Percentiles rank a stretch among this genome's conserved stretches.
These are phyloP conservation scores for Stegophylla sp. DNA, from an alignment of 2,888 invertebrate genomes.

Conservation along the genomic window DNA sequence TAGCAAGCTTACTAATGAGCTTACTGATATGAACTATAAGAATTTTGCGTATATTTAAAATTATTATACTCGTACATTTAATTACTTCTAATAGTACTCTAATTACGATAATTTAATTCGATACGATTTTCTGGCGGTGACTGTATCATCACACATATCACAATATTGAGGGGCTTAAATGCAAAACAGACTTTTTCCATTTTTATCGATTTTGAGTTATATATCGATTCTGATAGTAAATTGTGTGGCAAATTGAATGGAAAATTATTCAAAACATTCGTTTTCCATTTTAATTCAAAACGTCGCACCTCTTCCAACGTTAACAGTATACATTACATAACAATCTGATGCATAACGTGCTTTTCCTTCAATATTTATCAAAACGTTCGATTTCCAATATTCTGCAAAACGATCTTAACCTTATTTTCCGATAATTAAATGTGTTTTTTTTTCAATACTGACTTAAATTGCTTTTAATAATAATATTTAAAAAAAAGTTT, in stretches of 20 bases:
- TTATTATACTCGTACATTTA: not conserved
- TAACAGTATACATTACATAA: not conserved
- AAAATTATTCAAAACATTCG: too few species aligned
- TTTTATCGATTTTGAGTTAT: too few species aligned
- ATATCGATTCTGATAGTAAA: not conserved
- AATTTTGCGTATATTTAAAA: not conserved
- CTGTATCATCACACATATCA: not conserved
- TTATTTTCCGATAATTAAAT: not conserved
- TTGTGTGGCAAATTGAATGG: not conserved
- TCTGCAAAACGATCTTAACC: not conserved
- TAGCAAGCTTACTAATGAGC: not conserved
- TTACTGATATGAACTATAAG: not conserved
- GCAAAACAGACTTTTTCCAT: too few species aligned
- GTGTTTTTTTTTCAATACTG: slow-evolving; percentile 18
- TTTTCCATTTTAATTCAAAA: slow-evolving; percentile 9
- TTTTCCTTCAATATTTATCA: slow-evolving; percentile 18
- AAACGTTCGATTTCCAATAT: slow-evolving; percentile 11
- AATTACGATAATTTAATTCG: not conserved
- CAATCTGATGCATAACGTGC: not conserved
- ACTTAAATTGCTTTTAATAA: not conserved
- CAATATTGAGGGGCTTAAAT: too few species aligned
- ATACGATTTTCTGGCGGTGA: not conserved
- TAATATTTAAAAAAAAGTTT: slow-evolving; percentile 1
- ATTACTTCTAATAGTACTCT: too few species aligned
- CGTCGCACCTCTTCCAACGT: not conserved